A percentile compares a stretch with the other conserved stretches of the same genome.
These are phyloP conservation scores for Onchidella celtica DNA, from an alignment of 2,888 invertebrate species.

Conservation along the genomic window DNA sequence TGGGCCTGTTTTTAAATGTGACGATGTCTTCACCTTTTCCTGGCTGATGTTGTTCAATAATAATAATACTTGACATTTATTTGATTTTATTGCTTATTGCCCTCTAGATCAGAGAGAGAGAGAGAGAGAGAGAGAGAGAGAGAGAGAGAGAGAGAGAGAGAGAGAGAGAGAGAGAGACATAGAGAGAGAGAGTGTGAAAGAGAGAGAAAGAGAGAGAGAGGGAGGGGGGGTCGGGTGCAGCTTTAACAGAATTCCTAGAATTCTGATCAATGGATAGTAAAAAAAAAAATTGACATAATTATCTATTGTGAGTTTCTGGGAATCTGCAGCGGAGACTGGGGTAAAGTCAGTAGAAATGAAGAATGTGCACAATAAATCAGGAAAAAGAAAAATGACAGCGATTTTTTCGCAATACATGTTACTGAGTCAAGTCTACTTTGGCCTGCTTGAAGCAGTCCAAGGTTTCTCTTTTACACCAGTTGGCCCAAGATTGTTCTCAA, in stretches of 20 bases:
- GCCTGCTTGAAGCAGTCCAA: too few species aligned
- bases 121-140: conserved; percentile 4
- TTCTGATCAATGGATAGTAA: not conserved
- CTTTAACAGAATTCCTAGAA: too few species aligned
- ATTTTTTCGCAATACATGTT: too few species aligned
- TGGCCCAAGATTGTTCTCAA: too few species aligned
- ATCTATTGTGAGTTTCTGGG: not conserved
- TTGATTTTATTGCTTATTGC: too few species aligned
- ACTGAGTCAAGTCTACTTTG: too few species aligned
- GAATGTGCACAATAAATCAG: not conserved
- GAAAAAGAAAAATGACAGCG: not conserved
- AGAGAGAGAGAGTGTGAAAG: too few species aligned
- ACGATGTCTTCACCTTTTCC: too few species aligned
- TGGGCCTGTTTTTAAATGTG: too few species aligned
- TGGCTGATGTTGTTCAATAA: too few species aligned
- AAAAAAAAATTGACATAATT: not conserved
- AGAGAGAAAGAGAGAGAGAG: conserved; percentile 6
- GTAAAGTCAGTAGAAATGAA: not conserved
- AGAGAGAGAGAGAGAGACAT: conserved; percentile 21
- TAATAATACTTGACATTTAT: too few species aligned
- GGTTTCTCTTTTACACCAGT: too few species aligned
- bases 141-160: not conserved
- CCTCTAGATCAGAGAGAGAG: not conserved
- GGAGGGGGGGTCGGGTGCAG: not conserved
- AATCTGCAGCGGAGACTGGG: not conserved